Conservation (phyloP, 2,113 vertebrate genomes). For the Murina feae region DNA sequence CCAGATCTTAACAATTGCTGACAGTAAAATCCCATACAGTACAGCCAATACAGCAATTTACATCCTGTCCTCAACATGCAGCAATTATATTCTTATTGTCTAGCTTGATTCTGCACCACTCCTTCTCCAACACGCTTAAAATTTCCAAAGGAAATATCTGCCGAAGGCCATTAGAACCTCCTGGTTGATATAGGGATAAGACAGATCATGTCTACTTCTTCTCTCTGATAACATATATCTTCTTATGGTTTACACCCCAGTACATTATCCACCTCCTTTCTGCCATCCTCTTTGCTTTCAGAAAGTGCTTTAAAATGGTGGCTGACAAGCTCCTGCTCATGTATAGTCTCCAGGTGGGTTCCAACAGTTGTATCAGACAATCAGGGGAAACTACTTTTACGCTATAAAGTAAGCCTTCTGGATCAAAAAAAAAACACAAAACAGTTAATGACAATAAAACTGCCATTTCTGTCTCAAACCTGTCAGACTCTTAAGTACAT, state of each 20-base stretch:
- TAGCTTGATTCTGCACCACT: slow-evolving; percentile 7
- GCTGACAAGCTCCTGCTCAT: background rate
- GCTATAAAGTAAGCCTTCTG: background rate
- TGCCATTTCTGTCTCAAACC: slow-evolving; percentile 38
- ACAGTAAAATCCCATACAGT: slow-evolving; percentile 19
- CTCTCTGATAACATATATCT: background rate
- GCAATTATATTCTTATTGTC: slow-evolving; percentile 28
- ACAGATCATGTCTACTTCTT: background rate
- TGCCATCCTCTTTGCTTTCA: background rate
- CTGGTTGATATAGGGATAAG: background rate
- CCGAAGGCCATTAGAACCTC: background rate
- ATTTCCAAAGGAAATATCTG: slow-evolving; percentile 41
- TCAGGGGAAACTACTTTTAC: slow-evolving; percentile 33
- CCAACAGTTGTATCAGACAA: slow-evolving; percentile 41
- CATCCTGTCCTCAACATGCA: background rate
- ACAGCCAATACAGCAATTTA: slow-evolving; percentile 31
- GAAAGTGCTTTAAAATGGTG: slow-evolving; percentile 30
- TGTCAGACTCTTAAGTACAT: background rate
- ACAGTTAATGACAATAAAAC: slow-evolving; percentile 23
- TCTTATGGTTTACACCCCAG: background rate
- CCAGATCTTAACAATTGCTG: slow-evolving; percentile 34
- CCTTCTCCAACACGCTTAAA: slow-evolving; percentile 7
- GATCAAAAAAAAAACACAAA: background rate
- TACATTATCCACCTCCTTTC: background rate
- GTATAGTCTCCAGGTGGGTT: background rate